These are phyloP conservation scores for Cyrtonyx montezumae DNA, from an alignment of 2,113 vertebrate species.

Conservation along the genomic window DNA sequence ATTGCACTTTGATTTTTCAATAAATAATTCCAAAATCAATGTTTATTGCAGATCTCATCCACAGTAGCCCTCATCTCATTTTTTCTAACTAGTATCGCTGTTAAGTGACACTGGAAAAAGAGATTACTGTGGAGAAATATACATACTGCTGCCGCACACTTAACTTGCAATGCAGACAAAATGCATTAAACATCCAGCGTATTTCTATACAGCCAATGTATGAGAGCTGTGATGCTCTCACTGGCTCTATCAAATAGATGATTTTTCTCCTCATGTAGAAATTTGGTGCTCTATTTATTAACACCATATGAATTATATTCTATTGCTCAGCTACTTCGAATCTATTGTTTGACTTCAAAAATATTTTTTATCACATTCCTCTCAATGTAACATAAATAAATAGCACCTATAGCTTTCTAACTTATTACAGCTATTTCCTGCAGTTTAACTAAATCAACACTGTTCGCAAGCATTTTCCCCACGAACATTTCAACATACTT, in stretches of 20 bases:
- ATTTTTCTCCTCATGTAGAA: neutral
- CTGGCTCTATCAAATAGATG: neutral
- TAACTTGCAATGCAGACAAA: constrained; percentile 25
- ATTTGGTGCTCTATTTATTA: neutral
- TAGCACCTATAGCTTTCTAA: neutral
- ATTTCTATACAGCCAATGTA: neutral
- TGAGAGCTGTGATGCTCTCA: neutral
- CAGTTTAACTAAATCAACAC: neutral
- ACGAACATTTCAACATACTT: neutral
- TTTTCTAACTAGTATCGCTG: constrained; percentile 18
- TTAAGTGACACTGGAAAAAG: constrained; percentile 20
- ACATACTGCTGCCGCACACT: constrained; percentile 20
- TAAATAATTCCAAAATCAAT: constrained; percentile 20
- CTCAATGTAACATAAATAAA: neutral
- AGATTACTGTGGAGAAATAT: constrained; percentile 22
- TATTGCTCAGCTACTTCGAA: neutral
- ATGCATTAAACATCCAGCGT: constrained; percentile 13
- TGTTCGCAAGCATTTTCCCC: neutral
- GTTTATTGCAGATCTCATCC: constrained; percentile 37
- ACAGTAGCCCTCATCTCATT: neutral
- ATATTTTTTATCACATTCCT: neutral
- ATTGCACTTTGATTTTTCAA: neutral
- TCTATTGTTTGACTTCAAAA: constrained; percentile 37
- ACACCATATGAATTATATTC: neutral
- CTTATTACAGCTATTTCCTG: neutral